Percentiles rank a stretch among this genome's conserved stretches.
Conservation (phyloP, 2,113 vertebrate species). For the Tiliqua scincoides region DNA sequence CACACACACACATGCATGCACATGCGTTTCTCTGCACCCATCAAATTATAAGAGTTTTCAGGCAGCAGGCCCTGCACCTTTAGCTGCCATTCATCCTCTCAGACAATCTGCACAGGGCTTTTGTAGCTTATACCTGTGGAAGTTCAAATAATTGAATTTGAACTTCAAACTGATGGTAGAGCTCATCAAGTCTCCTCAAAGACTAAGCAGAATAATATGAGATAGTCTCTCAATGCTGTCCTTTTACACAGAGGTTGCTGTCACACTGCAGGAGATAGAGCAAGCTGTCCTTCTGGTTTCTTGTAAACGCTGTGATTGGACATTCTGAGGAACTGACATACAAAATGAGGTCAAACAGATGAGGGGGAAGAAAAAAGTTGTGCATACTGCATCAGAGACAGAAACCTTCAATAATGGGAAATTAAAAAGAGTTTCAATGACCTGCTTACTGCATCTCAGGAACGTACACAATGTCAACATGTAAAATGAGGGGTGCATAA, state of each 20-base stretch:
- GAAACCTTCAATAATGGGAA: not conserved
- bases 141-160: not conserved
- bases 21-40: too few species aligned
- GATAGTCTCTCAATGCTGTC: too few species aligned
- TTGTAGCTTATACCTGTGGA: too few species aligned
- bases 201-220: too few species aligned
- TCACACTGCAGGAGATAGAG: not conserved
- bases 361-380: not conserved
- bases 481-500: not conserved
- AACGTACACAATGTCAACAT: not conserved
- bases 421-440: not conserved
- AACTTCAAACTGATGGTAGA: not conserved
- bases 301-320: not conserved
- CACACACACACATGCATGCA: too few species aligned
- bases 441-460: not conserved
- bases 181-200: not conserved
- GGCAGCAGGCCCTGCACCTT: not conserved
- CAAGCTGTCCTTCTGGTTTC: not conserved
- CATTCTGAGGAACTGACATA: too few species aligned
- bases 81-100: too few species aligned
- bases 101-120: too few species aligned
- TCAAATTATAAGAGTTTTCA: too few species aligned
- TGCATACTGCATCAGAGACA: too few species aligned
- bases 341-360: not conserved
- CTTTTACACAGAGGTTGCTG: not conserved